phyloP scores from a whole-genome alignment of 2,888 invertebrate genomes.

The Keiferia lycopersicella region DNA sequence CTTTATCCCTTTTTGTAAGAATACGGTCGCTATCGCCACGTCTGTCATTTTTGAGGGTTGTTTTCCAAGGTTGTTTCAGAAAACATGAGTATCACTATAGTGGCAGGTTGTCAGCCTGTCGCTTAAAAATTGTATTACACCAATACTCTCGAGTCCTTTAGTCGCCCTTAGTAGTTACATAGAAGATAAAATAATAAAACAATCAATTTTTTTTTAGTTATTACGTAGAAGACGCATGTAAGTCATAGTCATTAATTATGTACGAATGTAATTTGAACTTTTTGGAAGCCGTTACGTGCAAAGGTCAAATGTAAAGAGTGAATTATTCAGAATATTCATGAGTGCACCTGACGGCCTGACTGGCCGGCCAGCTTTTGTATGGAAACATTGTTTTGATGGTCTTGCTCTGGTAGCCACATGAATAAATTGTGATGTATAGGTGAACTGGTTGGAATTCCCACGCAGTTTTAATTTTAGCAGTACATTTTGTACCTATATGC shows the following conservation, averaged over 20 bases:
- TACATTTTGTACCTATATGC: neutral
- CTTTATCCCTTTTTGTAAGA: no score
- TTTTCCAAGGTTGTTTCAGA: no score
- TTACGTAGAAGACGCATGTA: neutral
- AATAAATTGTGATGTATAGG: constrained; percentile 55
- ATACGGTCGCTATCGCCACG: no score
- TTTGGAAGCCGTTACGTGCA: constrained; percentile 27
- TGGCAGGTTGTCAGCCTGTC: no score
- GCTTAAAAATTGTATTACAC: no score
- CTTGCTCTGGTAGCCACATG: constrained; percentile 63
- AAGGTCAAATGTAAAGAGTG: constrained; percentile 27
- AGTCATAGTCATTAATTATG: neutral
- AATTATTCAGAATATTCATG: constrained; percentile 61
- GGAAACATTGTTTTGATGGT: constrained; percentile 60
- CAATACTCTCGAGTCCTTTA: no score
- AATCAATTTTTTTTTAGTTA: neutral
- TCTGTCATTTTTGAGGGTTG: no score
- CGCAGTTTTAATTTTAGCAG: constrained; percentile 29
- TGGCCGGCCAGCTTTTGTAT: constrained; percentile 45
- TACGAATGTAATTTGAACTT: constrained; percentile 24
- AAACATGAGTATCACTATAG: no score
- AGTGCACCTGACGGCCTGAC: constrained; percentile 53
- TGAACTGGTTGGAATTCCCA: constrained; percentile 47
- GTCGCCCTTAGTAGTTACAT: no score
- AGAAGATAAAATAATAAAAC: no score